Conservation (phyloP, 2,113 vertebrate genomes). For the Acrocephalus arundinaceus region DNA sequence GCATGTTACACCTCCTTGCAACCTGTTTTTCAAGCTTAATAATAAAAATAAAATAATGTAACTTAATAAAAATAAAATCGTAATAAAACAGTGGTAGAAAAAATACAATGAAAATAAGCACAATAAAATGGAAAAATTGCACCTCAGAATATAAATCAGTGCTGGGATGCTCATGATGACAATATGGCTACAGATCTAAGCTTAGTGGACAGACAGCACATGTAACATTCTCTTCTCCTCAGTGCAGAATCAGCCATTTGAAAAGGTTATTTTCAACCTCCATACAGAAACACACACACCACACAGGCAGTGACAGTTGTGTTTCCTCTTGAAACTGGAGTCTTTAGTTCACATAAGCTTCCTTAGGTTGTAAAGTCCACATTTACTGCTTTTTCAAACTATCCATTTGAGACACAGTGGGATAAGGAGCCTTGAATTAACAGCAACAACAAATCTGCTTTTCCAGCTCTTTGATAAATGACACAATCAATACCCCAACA, state of each 20-base stretch:
- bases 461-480: conserved; percentile 76
- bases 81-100: background rate
- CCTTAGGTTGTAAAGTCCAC: background rate
- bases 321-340: background rate
- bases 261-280: background rate
- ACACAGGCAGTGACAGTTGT: background rate
- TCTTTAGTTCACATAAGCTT: background rate
- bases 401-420: background rate
- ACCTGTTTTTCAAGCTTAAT: background rate
- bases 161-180: background rate
- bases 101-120: background rate
- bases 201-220: background rate
- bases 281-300: background rate
- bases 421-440: conserved; percentile 58
- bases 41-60: background rate
- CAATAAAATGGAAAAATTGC: background rate
- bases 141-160: background rate
- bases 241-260: background rate
- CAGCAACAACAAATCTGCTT: conserved; percentile 56
- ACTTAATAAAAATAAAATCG: background rate
- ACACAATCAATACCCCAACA: conserved; percentile 81
- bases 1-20: background rate
- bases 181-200: background rate
- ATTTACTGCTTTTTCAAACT: background rate
- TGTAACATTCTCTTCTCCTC: background rate